Percentiles rank a stretch among this genome's conserved stretches.
Conservation (phyloP, 2,113 vertebrate genomes). For the Macrotis lagotis region DNA sequence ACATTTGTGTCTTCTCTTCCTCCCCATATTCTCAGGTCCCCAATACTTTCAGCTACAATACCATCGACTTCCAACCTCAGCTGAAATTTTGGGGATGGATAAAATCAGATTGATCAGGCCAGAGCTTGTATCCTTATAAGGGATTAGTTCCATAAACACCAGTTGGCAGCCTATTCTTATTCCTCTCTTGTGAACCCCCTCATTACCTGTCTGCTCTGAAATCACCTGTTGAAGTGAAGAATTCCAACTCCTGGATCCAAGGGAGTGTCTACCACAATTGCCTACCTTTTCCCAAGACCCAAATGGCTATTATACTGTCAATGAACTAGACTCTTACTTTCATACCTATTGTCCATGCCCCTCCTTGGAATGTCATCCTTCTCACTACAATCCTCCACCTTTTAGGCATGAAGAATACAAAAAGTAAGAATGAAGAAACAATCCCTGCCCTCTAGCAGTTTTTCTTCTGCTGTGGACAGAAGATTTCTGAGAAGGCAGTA, state of each 20-base stretch:
- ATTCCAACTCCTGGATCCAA: neutral
- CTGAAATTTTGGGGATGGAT: neutral
- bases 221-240: neutral
- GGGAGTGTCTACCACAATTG: neutral
- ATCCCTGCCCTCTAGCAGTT: neutral
- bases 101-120: neutral
- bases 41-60: neutral
- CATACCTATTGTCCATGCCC: neutral
- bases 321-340: neutral
- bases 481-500: neutral
- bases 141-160: neutral
- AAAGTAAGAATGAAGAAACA: neutral
- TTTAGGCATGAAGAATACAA: neutral
- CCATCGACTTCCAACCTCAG: neutral
- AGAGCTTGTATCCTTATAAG: neutral
- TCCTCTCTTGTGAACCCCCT: fast-evolving
- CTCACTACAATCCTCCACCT: neutral
- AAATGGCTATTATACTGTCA: neutral
- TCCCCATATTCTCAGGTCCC: neutral
- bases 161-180: neutral
- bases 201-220: fast-evolving
- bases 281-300: neutral
- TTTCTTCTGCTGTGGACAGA: neutral
- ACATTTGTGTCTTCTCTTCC: neutral
- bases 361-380: neutral